Base-by-base conservation (phyloP, 2,797 vertebrate genomes). In the Podarcis lilfordi region DNA sequence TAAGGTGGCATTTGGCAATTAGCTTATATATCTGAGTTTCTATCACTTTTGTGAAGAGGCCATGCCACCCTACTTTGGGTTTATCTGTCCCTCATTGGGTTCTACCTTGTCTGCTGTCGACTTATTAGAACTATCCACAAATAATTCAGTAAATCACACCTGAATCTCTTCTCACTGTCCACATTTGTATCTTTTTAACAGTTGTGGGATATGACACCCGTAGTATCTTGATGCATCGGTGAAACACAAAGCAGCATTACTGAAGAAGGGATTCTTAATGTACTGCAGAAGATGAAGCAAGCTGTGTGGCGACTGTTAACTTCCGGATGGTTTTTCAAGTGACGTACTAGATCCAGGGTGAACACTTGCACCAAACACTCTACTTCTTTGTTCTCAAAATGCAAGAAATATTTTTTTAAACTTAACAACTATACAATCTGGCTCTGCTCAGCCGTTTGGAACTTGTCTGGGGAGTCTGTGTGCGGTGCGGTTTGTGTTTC, bases 171-270 rank as follows among this genome's bases (percentile, higher is more conserved):
- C 45, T 87, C 71, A 0, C 68, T 59, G 32, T 9, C 40, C 66
- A 6, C 7, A 85, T 86, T 87, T 89, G 85, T 86, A 59, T 94
- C 37, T 59, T 88, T 80, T 94, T 89, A 75, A 86, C 97, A 99
- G 99, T 80, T 99, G 74, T 99, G 99, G 99, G 99, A 99, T 96
- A 99, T 99, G 98, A 98, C 97, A 88, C 98, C 99, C 7, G 98
- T 99, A 87, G 98, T 99, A 86, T 99, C 99, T 88, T 99, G 98
- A 84, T 84, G 40, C 86, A 1, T 40, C 89, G n/a, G 74, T 87
- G 92, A 91, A 93, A 81, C 90, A 81, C 80, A 91, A 86, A 90
- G 91, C 59, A 88, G 91, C 80, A 84, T 90, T 89, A 25, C 92
- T 91, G 92, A 94, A 92, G 90, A 95, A 93, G 0, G 1, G 72